Conservation (phyloP, 2,797 vertebrate species). For the Kryptopterus vitreolus region DNA sequence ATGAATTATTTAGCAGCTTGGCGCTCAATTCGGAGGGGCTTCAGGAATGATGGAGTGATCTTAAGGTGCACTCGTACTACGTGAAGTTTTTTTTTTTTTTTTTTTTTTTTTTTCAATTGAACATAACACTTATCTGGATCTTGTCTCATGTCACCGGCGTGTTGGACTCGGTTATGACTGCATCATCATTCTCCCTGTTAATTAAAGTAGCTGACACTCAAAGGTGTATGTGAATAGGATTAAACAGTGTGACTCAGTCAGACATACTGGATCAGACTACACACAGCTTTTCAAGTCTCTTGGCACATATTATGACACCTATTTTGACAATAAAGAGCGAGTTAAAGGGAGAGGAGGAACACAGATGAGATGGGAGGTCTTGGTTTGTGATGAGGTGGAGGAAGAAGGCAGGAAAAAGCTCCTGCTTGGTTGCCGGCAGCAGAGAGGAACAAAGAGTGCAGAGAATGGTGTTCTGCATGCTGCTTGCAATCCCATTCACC, state of each 20-base stretch:
- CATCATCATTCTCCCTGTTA: slow-evolving; percentile 60
- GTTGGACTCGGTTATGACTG: slow-evolving; percentile 54
- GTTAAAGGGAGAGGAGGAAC: not conserved
- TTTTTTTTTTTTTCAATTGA: slow-evolving; percentile 13
- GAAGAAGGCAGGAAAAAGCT: slow-evolving; percentile 18
- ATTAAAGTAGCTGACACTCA: slow-evolving; percentile 66
- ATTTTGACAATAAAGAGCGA: slow-evolving; percentile 11
- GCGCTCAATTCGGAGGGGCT: slow-evolving; percentile 71
- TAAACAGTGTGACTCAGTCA: slow-evolving; percentile 38
- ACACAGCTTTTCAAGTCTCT: slow-evolving; percentile 19
- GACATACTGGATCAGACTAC: not conserved
- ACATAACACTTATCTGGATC: slow-evolving; percentile 35
- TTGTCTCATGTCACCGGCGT: slow-evolving; percentile 30
- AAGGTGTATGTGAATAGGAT: slow-evolving; percentile 56
- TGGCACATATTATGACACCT: slow-evolving; percentile 15
- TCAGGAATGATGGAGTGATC: slow-evolving; percentile 71
- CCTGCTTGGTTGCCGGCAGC: slow-evolving; percentile 23
- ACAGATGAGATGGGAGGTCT: slow-evolving; percentile 27
- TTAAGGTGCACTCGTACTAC: slow-evolving; percentile 62
- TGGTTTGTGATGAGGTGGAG: slow-evolving; percentile 29
- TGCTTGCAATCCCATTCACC: slow-evolving; percentile 53
- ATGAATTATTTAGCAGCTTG: slow-evolving; percentile 76
- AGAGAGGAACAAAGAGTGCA: slow-evolving; percentile 43
- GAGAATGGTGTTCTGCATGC: slow-evolving; percentile 41
- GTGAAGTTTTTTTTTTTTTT: not conserved